Base-by-base conservation (phyloP, 2,797 vertebrate genomes). In the Tarsius wallacei region DNA sequence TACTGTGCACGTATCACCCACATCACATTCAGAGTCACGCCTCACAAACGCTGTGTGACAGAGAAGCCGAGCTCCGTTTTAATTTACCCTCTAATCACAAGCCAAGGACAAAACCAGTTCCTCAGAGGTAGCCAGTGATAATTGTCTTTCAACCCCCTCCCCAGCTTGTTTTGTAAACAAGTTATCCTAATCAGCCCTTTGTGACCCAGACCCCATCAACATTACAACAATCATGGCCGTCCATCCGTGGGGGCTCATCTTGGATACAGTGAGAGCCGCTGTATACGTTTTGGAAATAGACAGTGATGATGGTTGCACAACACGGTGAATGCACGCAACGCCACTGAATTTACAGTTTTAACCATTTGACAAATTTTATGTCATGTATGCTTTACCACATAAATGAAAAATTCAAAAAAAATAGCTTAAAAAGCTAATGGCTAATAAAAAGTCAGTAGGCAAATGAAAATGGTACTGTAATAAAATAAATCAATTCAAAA, bases 1-100 rank as follows among this genome's bases (percentile, higher is more conserved):
- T 15, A 22, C 5, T 4, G 22, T 51, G 1, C 11, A 2, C 1
- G 11, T 57, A 64, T 59, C 49, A 55, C 68, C 12, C 33, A 9
- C 78, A 26, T 55, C 19, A 12, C 24, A 17, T 68, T 51, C 13
- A 21, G 80, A 51, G 26, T 28, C 19, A 3, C 55, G 21, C 19
- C 73, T 33, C 42, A 9, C 59, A 21, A 8, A 5, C 0, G 0
- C 68, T 42, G 22, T 0, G 1, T 2, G 31, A n/a, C 1, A 4
- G 47, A 51, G 42, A 33, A 4, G 51, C n/a, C 1, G 19, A 14
- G 26, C 9, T 22, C 2, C 9, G n/a, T 42, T 42, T 42, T 42
- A 42, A 42, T 42, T 42, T 42, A 42, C 42, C 42, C 42, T 42
- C 42, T 42, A 42, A 42, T 42, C 42, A 42, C 42, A 42, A 4